phyloP scores from a whole-genome alignment of 2,797 vertebrate genomes.

The Urocyon cinereoargenteus region DNA sequence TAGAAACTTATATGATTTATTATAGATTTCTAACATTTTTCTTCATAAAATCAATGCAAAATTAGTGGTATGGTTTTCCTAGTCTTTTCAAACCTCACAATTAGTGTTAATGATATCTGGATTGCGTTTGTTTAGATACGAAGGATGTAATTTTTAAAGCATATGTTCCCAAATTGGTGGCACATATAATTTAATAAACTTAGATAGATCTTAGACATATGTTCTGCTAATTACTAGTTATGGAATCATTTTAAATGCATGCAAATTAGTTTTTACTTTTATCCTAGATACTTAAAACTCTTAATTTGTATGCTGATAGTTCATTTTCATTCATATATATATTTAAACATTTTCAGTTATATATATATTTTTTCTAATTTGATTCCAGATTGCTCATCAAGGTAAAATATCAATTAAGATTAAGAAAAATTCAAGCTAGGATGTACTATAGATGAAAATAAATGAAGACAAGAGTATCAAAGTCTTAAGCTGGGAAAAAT shows the following conservation, averaged over 20 bases:
- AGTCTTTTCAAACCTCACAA: background rate
- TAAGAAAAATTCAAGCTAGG: background rate
- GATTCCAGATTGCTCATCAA: background rate
- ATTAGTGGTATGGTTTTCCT: background rate
- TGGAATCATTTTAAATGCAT: background rate
- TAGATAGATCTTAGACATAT: background rate
- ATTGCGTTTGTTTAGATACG: background rate
- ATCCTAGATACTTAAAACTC: background rate
- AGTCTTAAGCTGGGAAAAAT: background rate
- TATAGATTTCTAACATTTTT: background rate
- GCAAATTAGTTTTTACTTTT: background rate
- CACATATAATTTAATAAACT: constrained; percentile 25
- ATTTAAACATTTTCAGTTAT: background rate
- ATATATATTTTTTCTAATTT: background rate
- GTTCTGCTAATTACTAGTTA: background rate
- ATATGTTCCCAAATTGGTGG: background rate
- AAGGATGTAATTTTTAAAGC: background rate
- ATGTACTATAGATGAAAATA: background rate
- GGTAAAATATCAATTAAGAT: background rate
- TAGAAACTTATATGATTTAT: background rate
- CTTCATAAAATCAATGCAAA: background rate
- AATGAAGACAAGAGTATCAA: background rate
- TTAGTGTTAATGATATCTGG: background rate
- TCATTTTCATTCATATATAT: background rate
- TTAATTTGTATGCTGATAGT: background rate